phyloP scores from a whole-genome alignment of 2,888 invertebrate species.

The Polylopha cassiicola region DNA sequence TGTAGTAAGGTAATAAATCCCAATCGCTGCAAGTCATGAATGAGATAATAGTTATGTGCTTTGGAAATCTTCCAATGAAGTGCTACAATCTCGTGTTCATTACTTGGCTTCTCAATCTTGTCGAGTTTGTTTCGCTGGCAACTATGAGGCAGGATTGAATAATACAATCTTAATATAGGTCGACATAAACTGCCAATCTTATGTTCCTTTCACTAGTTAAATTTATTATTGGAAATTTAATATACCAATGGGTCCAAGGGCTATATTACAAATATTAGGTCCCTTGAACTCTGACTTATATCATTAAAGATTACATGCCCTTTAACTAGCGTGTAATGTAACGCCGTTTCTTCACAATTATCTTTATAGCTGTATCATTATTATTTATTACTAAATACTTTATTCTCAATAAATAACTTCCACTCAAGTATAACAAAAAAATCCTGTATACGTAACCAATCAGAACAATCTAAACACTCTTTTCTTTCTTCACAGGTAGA shows the following conservation, averaged over 20 bases:
- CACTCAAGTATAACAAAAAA: neutral
- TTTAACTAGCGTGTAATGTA: too few species aligned
- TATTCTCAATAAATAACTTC: too few species aligned
- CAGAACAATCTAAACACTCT: neutral
- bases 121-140: neutral
- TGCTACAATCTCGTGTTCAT: slow-evolving; percentile 6
- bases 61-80: slow-evolving; percentile 14
- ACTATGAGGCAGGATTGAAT: slow-evolving; percentile 4
- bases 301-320: slow-evolving; percentile 10
- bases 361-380: too few species aligned
- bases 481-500: slow-evolving; percentile 35
- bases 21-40: slow-evolving; percentile 8
- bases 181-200: slow-evolving; percentile 7
- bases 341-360: too few species aligned
- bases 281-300: slow-evolving; percentile 4
- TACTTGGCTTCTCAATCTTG: slow-evolving; percentile 1
- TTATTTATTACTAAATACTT: too few species aligned
- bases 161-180: slow-evolving; percentile 9
- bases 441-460: too few species aligned
- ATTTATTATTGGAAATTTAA: too few species aligned
- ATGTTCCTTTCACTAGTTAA: neutral
- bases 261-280: neutral
- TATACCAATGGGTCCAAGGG: too few species aligned
- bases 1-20: neutral
- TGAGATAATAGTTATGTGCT: slow-evolving; percentile 12